These are phyloP conservation scores for Poecilia gillii DNA, from an alignment of 2,797 vertebrate species.

Conservation along the genomic window DNA sequence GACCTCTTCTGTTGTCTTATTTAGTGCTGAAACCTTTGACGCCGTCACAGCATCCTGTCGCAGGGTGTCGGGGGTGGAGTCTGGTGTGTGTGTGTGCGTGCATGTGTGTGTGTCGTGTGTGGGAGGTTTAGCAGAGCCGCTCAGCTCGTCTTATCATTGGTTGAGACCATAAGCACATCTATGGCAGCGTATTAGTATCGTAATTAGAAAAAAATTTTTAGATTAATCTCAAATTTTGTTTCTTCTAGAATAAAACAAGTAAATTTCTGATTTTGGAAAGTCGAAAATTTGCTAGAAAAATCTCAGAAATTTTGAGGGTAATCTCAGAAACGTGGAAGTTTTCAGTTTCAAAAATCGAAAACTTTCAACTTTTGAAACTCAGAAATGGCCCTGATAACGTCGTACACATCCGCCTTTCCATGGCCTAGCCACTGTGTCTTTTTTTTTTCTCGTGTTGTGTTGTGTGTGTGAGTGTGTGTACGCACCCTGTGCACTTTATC, in stretches of 20 bases:
- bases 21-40: constrained; percentile 41
- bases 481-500: constrained; percentile 77
- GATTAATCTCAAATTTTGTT: no score
- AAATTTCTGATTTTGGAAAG: no score
- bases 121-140: background rate
- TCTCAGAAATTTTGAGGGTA: no score
- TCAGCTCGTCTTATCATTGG: constrained; percentile 74
- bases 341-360: no score
- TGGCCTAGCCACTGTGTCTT: constrained; percentile 76
- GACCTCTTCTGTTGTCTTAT: constrained; percentile 40
- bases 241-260: no score
- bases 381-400: no score
- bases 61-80: constrained; percentile 14
- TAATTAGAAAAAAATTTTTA: no score
- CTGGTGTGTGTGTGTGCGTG: constrained; percentile 9
- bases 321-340: no score
- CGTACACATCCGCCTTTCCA: constrained; percentile 71
- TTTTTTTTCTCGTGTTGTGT: constrained; percentile 69
- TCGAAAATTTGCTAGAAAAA: no score
- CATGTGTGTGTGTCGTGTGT: background rate
- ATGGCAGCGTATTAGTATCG: no score
- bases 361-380: no score
- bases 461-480: constrained; percentile 60
- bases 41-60: constrained; percentile 31
- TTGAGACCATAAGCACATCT: constrained; percentile 81